Base-by-base conservation (phyloP, 2,888 invertebrate genomes). In the Eupithecia vulgata region DNA sequence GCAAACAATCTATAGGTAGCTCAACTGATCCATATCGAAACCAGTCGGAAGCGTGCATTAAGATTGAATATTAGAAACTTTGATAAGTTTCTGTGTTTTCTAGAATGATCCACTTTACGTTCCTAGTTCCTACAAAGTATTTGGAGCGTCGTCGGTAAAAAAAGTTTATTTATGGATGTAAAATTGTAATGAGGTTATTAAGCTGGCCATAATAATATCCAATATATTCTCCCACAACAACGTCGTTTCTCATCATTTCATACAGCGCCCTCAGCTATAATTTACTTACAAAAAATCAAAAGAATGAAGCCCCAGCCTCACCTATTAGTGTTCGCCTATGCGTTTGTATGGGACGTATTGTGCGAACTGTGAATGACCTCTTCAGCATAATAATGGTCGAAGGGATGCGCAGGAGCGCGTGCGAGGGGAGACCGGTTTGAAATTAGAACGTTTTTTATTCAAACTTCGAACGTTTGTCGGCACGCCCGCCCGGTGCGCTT, bases 311-410 rank as follows among this genome's bases (percentile, higher is more conserved):
- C 72, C 83, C 86, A 82, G 86, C 83, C 87, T 88, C 85, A 83
- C 87, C 90, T 90, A 91, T 91, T 91, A 90, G 87, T 84, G 84
- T 84, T 87, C 84, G 82, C 78, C 83, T 80, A 85, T 89, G 87
- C 52, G 68, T 30, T 74, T 87, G 90, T 87, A 91, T 72, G 70
- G 74, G 75, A 66, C 34, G 70, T 37, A 75, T 94, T 94, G 90
- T 94, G 92, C 92, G 90, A 92, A 91, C 93, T 93, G 93, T 94
- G 94, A 94, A 94, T 92, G 94, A 94, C 93, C 94, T 94, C 93
- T 93, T 93, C 91, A 90, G 91, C 90, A 93, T 92, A 92, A 93
- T 92, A 92, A 91, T 92, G 91, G 90, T 82, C 81, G 86, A 87
- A 91, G 93, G 93, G 94, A 94, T 94, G 93, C 93, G 94, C 93